Evolutionary conservation across 2,797 vertebrate species (phyloP), one percentile per base, ranked within the genome.

Genomic region (Phrynocephalus vlangalii): DNA sequence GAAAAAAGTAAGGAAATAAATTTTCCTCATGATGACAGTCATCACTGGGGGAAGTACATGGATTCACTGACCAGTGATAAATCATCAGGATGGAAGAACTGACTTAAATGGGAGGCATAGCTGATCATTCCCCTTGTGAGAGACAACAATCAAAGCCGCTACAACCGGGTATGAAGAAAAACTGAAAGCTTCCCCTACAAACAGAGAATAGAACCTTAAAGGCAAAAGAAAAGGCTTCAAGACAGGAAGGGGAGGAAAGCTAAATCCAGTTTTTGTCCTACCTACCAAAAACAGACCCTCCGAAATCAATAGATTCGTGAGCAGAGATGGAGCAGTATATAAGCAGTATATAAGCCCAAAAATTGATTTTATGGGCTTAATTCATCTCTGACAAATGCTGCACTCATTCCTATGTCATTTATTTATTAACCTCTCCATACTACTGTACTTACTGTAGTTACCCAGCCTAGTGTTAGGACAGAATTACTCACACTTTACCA

Each of bases 21-120:
- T 50, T 63, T 52, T 78, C 67, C 13, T 72, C n/a, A 24, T 30
- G 30, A 71, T 56, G 70, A 67, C n/a, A 78, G 30, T 70, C 86
- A 83, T 20, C 6, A 60, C n/a, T 78, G 6, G 33, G 44, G n/a
- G 50, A 56, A 48, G 13, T 73, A 24, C 38, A 75, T 48, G 38
- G 82, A 18, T 50, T 80, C 82, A 79, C 52, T 78, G 56, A 87
- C 48, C 2, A n/a, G 30, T 86, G 70, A 67, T 20, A 78, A 77
- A 33, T 16, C 26, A 84, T 84, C 52, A 73, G 28, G 44, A 76
- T 38, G 80, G 87, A 73, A 88, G 78, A 84, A 84, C 38, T 66
- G 67, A 88, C 24, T 79, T 63, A 84, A 28, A 20, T 24, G 18
- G 67, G 78, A 75, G 56, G 73, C 33, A 66, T 18, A 11, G 44